Conservation (phyloP, 2,113 vertebrate genomes). For the Tragelaphus imberbis region DNA sequence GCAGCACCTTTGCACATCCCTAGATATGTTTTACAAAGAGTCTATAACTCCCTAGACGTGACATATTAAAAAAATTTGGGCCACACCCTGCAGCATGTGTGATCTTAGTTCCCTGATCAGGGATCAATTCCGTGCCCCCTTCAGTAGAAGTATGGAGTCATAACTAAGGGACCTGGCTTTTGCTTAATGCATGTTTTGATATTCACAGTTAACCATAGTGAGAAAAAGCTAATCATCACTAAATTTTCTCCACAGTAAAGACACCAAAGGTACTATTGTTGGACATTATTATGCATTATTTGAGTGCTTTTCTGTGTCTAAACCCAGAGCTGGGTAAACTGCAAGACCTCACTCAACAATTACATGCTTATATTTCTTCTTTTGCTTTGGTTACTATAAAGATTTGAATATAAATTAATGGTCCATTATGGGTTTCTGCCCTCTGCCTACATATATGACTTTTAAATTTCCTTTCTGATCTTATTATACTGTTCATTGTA, state of each 20-base stretch:
- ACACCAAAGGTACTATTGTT: neutral
- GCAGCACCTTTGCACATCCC: neutral
- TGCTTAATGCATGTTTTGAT: neutral
- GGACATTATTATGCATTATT: neutral
- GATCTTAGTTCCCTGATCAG: neutral
- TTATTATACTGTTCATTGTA: neutral
- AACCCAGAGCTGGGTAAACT: neutral
- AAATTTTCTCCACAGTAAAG: neutral
- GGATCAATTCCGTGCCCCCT: fast-evolving
- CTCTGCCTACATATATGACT: neutral
- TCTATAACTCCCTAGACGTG: neutral
- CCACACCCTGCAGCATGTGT: neutral
- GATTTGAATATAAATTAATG: neutral
- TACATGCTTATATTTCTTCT: neutral
- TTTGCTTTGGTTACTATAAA: neutral
- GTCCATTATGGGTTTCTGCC: neutral
- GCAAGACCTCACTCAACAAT: neutral
- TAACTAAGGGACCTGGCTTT: neutral
- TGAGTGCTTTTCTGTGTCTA: neutral
- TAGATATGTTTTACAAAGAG: neutral
- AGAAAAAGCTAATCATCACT: neutral
- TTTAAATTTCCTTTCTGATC: constrained; percentile 3
- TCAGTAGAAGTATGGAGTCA: neutral
- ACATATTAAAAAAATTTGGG: neutral
- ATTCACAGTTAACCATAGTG: neutral